Conservation (phyloP, 1,140 invertebrate genomes). For the Andrena cerasifolii region DNA sequence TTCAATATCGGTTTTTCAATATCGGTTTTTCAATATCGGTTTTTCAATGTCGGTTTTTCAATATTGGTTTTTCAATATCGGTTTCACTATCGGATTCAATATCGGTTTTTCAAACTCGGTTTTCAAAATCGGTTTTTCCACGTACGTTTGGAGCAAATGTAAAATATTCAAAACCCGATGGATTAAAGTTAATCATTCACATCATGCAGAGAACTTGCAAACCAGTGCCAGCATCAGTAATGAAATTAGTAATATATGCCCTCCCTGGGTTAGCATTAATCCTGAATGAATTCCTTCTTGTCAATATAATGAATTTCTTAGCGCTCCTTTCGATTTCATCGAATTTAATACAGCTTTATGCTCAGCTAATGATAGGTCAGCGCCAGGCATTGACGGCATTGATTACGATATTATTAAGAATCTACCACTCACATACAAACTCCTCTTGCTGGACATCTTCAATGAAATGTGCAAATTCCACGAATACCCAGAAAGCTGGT, state of each 20-base stretch:
- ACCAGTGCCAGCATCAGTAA: no score
- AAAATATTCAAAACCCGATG: no score
- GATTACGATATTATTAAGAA: constrained; percentile 30
- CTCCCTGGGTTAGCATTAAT: constrained; percentile 16
- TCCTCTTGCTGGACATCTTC: constrained; percentile 38
- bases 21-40: no score
- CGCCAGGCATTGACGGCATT: constrained; percentile 41
- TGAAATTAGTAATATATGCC: constrained; percentile 4
- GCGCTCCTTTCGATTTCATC: constrained; percentile 16
- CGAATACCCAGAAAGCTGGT: constrained; percentile 32
- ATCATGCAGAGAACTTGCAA: no score
- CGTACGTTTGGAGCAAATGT: no score
- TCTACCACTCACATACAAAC: constrained; percentile 30
- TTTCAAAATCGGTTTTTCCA: no score
- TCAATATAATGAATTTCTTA: constrained; percentile 18
- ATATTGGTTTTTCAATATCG: no score
- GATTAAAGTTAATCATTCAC: no score
- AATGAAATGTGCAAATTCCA: constrained; percentile 19
- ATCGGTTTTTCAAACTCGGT: no score
- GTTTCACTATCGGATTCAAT: no score
- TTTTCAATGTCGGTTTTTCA: no score
- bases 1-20: no score
- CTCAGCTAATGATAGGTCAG: background rate
- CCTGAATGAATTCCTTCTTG: constrained; percentile 11
- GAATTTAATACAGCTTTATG: constrained; percentile 35